These are phyloP conservation scores for Mamestra configurata DNA, from an alignment of 1,140 invertebrate genomes.

Conservation along the genomic window DNA sequence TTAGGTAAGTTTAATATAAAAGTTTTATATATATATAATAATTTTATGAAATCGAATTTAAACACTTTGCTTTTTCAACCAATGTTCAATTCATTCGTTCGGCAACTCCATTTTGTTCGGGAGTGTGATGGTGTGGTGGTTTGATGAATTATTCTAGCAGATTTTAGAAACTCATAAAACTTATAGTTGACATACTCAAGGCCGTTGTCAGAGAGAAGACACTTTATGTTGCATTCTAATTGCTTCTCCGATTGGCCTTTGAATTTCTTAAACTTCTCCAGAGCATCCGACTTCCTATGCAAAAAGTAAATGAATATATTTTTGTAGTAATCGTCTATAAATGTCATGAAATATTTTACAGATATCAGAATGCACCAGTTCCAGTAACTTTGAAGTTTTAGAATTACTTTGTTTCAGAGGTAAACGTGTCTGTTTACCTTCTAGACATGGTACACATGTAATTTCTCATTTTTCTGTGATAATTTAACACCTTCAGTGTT, in stretches of 20 bases:
- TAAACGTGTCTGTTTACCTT: conserved; percentile 62
- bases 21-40: too few species aligned
- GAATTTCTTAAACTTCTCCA: background rate
- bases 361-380: conserved; percentile 76
- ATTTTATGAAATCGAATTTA: too few species aligned
- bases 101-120: conserved; percentile 76
- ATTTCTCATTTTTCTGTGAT: conserved; percentile 53
- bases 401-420: conserved; percentile 45
- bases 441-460: conserved; percentile 59
- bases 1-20: conserved; percentile 11
- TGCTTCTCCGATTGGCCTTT: background rate
- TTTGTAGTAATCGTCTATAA: conserved; percentile 80
- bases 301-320: conserved; percentile 65
- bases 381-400: conserved; percentile 29
- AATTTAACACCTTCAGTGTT: conserved; percentile 54
- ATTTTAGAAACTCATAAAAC: conserved; percentile 68
- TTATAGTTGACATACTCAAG: background rate
- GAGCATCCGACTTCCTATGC: background rate
- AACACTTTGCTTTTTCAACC: conserved; percentile 23
- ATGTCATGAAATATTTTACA: conserved; percentile 80
- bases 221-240: background rate
- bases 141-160: conserved; percentile 68
- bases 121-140: conserved; percentile 69
- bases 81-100: conserved; percentile 69
- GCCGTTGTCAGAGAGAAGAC: background rate